These are phyloP conservation scores for Ophonus ardosiacus DNA, from an alignment of 2,888 invertebrate genomes.

Conservation along the genomic window DNA sequence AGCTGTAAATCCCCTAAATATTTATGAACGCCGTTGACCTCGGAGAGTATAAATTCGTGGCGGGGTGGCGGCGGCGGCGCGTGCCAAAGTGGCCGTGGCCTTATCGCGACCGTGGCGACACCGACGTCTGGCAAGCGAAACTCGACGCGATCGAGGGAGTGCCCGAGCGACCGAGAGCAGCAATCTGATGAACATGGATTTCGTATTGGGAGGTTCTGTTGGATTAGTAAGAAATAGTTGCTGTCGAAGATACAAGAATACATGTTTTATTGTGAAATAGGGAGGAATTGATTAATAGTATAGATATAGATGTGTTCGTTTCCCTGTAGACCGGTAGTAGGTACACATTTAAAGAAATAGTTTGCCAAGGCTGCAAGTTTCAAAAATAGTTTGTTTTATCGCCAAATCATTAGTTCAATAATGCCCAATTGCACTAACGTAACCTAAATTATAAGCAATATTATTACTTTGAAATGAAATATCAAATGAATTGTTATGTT, in stretches of 20 bases:
- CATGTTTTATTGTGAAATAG: neutral
- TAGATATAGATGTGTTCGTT: no score
- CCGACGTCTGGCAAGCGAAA: constrained; percentile 16
- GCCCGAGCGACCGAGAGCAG: neutral
- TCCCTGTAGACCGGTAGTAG: no score
- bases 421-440: no score
- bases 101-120: constrained; percentile 35
- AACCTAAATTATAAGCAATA: no score
- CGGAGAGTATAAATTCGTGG: constrained; percentile 32
- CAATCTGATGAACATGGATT: neutral
- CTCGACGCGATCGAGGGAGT: neutral
- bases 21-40: constrained; percentile 55
- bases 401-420: no score
- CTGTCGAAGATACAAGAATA: neutral
- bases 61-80: constrained; percentile 38
- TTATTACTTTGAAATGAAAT: no score
- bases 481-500: no score
- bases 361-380: no score
- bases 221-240: neutral
- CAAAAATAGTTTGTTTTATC: no score
- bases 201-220: neutral
- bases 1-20: constrained; percentile 55
- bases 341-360: no score
- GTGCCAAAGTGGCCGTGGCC: constrained; percentile 55
- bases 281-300: no score